Evolutionary conservation across 2,888 invertebrate genomes (phyloP), one percentile per base, ranked within the genome.

Genomic region (Ophion ellenae): DNA sequence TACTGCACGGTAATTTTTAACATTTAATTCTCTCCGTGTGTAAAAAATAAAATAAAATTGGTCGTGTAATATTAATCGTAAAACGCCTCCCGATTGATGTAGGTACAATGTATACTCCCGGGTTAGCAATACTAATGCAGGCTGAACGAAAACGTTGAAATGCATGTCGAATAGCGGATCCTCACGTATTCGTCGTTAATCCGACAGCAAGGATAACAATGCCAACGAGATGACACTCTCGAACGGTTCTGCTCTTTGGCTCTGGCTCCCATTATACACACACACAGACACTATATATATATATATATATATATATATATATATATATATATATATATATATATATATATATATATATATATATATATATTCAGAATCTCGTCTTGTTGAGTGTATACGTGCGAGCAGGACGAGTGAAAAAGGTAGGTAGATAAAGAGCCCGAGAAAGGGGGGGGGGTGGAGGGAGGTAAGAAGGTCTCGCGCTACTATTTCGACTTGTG

Each of bases 121-220:
- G 78, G 67, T 78, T 78, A 61, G 78, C 59, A n/a, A 45, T 78
- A 61, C 40, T 61, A 78, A 78, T 78, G 36, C 69, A 66, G 64
- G 75, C 80, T 69, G 82, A 83, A 87, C 79, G 87, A 87, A 87
- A 47, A 84, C 74, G 87, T 84, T 84, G 86, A 89, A 87, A 88
- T 82, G 67, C 86, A 87, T 88, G 87, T 85, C 84, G 84, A 81
- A 86, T 70, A 77, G 83, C 81, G 84, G 86, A 86, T 86, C 86
- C 78, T 78, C 81, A 81, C 83, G 86, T 84, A 86, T 86, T 86
- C 81, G 90, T 90, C 47, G 47, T 91, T 20, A 92, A 91, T 91
- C 90, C 90, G 90, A 90, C 90, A 89, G 91, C 73, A 78, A 73
- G 90, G 89, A 87, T 88, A 90, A 93, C 93, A 93, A 93, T 92